Evolutionary conservation across 2,888 invertebrate genomes (phyloP), one percentile per base, ranked within the genome.

Genomic region (Macropis europaea): DNA sequence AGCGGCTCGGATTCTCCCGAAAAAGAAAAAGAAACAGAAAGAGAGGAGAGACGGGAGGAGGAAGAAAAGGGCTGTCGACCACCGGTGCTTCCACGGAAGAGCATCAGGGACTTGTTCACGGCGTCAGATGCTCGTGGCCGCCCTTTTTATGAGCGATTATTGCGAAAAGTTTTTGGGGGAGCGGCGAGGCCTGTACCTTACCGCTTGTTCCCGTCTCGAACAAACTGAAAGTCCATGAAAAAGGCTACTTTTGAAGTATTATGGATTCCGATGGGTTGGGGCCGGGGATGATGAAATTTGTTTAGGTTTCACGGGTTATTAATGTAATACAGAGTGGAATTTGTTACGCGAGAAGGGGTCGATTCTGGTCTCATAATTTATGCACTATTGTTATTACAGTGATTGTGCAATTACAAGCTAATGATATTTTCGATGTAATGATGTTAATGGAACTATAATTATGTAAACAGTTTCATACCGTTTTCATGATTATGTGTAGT

Each of bases 91-190:
- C 32, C 26, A 17, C 34, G n/a, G 54, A 34, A 42, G 69, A 43
- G 70, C 76, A 71, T 79, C 78, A 78, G 68, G 63, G 60, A 78
- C 69, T 76, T 71, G 68, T 67, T 72, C 76, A 76, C 69, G 66
- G 68, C 76, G 67, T 69, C 78, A 72, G 79, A 78, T 78, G 79
- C 63, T 63, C 68, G 47, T 26, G 26, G 61, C 63, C 36, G 36
- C 56, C 26, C 66, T 75, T 76, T 77, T 77, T 77, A 59, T 57
- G n/a, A 47, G 19, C 69, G 72, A 77, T 75, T 77, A 78, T 78
- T 72, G 72, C 69, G 62, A 28, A 70, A 77, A 78, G 43, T 77
- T n/a, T n/a, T 75, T 61, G 15, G 60, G 57, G 34, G 54, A 47
- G 19, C 26, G 34, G 36, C 11, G 13, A 3, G 1, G 6, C 13